phyloP scores from a whole-genome alignment of 2,888 invertebrate genomes.

The Brachyptera risi region DNA sequence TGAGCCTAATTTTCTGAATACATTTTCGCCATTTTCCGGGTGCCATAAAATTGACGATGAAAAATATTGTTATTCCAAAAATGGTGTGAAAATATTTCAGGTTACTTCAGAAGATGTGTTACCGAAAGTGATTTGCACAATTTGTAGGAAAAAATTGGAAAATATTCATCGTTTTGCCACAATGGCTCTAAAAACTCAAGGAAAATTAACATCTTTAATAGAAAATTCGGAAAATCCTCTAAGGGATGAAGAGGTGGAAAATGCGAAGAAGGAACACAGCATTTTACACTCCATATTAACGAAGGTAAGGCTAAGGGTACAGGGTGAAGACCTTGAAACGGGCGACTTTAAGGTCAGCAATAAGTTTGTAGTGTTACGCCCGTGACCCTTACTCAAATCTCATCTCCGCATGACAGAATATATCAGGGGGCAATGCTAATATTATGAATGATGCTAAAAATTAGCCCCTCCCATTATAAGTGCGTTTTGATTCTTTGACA shows the following conservation, averaged over 20 bases:
- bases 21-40: constrained; percentile 30
- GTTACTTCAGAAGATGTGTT: constrained; percentile 61
- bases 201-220: constrained; percentile 46
- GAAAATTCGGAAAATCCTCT: constrained; percentile 22
- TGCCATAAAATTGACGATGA: constrained; percentile 5
- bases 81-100: constrained; percentile 43
- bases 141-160: constrained; percentile 60
- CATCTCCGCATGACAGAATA: too few species aligned
- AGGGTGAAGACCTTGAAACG: too few species aligned
- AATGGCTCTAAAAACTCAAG: constrained; percentile 60
- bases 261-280: constrained; percentile 46
- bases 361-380: too few species aligned
- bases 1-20: constrained; percentile 42
- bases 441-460: too few species aligned
- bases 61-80: not conserved
- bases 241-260: constrained; percentile 39
- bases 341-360: too few species aligned
- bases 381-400: too few species aligned
- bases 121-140: constrained; percentile 64
- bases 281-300: constrained; percentile 53
- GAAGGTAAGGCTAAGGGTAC: constrained; percentile 49
- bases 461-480: too few species aligned
- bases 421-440: too few species aligned
- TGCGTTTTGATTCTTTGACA: too few species aligned
- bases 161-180: constrained; percentile 63